Conservation (phyloP, 2,113 vertebrate genomes). For the Helogale parvula region DNA sequence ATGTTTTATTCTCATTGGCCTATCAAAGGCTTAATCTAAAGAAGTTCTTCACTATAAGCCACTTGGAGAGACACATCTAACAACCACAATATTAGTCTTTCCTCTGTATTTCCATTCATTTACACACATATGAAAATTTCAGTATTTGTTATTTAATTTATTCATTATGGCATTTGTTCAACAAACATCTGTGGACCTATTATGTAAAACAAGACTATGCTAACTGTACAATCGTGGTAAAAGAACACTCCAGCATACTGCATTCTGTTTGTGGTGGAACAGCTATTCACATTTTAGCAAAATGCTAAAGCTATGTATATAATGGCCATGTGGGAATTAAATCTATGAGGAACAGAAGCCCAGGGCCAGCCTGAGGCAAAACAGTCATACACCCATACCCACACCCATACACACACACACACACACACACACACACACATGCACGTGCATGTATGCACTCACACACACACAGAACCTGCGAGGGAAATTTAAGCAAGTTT, state of each 20-base stretch:
- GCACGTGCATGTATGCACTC: not conserved
- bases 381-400: not conserved
- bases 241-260: not conserved
- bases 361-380: constrained; percentile 16
- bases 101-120: not conserved
- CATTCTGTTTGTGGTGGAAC: not conserved
- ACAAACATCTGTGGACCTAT: not conserved
- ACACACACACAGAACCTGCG: not conserved
- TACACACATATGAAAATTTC: not conserved
- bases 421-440: not conserved
- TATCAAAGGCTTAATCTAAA: not conserved
- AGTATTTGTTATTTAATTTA: not conserved
- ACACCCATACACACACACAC: not conserved
- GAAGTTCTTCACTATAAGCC: not conserved
- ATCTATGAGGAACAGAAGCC: not conserved
- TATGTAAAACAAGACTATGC: not conserved
- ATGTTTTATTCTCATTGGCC: not conserved
- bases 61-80: not conserved
- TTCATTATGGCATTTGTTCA: not conserved
- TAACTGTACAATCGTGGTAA: not conserved
- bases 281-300: not conserved
- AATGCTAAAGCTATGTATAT: not conserved
- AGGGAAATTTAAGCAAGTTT: not conserved
- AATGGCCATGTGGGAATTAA: not conserved
- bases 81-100: not conserved